Conservation (phyloP, 2,113 vertebrate genomes). For the Orycteropus afer region DNA sequence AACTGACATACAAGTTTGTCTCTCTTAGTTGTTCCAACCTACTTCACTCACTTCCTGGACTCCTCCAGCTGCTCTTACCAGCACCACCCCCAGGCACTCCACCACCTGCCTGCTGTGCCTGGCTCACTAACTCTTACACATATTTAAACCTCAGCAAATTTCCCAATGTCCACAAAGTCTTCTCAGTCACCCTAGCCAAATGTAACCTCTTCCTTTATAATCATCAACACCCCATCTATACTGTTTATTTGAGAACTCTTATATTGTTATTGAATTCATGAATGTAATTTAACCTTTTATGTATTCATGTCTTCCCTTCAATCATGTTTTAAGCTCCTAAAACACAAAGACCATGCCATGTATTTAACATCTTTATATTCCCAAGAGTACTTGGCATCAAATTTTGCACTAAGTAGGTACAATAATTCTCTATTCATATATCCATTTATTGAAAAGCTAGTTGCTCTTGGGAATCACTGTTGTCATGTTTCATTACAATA, state of each 20-base stretch:
- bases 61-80: too few relatives aligned
- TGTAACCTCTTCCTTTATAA: background rate
- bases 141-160: accelerated
- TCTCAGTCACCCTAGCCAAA: too few relatives aligned
- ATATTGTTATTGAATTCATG: background rate
- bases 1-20: too few relatives aligned
- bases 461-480: background rate
- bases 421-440: accelerated
- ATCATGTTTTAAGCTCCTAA: accelerated
- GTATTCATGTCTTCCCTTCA: background rate
- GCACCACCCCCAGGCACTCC: too few relatives aligned
- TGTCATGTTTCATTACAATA: background rate
- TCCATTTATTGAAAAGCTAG: background rate
- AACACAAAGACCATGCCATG: too few relatives aligned
- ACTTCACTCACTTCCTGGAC: too few relatives aligned
- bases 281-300: background rate
- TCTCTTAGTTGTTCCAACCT: too few relatives aligned
- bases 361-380: background rate
- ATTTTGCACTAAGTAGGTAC: background rate
- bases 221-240: background rate
- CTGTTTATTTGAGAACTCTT: background rate
- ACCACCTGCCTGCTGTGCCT: too few relatives aligned
- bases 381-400: background rate
- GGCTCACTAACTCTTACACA: too few relatives aligned
- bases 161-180: background rate